Percentiles rank a stretch among this genome's conserved stretches.
These are phyloP conservation scores for Drosophila parvula DNA, from an alignment of 1,140 invertebrate species.

Conservation along the genomic window DNA sequence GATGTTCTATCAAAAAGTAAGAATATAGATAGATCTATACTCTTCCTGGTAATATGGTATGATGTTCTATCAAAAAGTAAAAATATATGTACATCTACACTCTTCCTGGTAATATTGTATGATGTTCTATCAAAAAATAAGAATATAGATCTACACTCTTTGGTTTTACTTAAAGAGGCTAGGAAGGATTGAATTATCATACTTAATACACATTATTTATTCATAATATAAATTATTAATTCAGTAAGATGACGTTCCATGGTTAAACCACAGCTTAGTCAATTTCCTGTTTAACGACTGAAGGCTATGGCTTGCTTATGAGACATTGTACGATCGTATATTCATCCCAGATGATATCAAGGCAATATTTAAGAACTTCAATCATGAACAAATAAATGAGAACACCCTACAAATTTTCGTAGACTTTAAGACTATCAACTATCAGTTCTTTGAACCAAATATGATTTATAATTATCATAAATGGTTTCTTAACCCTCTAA, in stretches of 20 bases:
- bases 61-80: too few relatives aligned
- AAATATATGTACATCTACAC: too few relatives aligned
- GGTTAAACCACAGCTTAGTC: too few relatives aligned
- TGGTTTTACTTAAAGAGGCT: not conserved
- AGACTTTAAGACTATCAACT: too few relatives aligned
- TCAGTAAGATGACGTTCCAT: too few relatives aligned
- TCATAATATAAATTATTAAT: not conserved
- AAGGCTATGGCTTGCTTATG: too few relatives aligned
- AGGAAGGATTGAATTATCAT: not conserved
- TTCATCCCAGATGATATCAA: not conserved
- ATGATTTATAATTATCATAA: not conserved
- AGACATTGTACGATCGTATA: not conserved
- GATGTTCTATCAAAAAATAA: not conserved
- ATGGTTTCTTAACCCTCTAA: conserved; percentile 2
- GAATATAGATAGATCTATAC: too few relatives aligned
- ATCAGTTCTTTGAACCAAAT: not conserved
- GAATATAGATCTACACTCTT: too few relatives aligned
- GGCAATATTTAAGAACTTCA: too few relatives aligned
- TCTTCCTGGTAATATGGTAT: too few relatives aligned
- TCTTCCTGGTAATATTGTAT: not conserved
- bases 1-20: too few relatives aligned
- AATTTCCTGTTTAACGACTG: too few relatives aligned
- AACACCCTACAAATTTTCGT: not conserved
- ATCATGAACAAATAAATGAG: not conserved
- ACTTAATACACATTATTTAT: not conserved